Conservation (phyloP, 1,140 invertebrate genomes). For the Onthophagus taurus region DNA sequence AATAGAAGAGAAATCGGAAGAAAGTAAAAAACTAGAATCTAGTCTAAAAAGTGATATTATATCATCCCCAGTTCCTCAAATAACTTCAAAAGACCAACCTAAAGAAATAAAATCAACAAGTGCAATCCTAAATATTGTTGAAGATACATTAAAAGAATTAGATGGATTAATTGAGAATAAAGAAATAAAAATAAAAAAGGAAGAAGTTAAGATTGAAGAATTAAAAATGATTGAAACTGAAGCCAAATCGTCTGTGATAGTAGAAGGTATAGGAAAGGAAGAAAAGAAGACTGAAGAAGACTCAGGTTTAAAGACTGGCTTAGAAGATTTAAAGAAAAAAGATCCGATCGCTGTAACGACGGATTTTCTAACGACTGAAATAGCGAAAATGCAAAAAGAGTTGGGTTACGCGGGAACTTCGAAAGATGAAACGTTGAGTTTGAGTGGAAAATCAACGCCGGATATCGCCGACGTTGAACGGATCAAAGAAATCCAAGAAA, state of each 20-base stretch:
- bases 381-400: not conserved
- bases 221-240: slow-evolving; percentile 1
- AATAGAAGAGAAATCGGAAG: not conserved
- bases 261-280: slow-evolving; percentile 5
- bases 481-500: slow-evolving; percentile 21
- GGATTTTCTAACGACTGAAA: slow-evolving; percentile 4
- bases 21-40: not conserved
- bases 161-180: too few species aligned
- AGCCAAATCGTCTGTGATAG: slow-evolving; percentile 10
- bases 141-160: too few species aligned
- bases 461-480: slow-evolving; percentile 29
- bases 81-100: not conserved
- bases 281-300: slow-evolving; percentile 9
- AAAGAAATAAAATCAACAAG: too few species aligned
- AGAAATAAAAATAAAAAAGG: too few species aligned
- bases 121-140: too few species aligned
- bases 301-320: slow-evolving; percentile 5
- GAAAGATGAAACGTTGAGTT: slow-evolving; percentile 3
- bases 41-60: too few species aligned
- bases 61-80: not conserved
- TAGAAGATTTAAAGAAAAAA: slow-evolving; percentile 5
- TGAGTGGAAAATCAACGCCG: slow-evolving; percentile 31
- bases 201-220: too few species aligned
- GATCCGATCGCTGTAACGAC: not conserved
- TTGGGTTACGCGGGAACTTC: not conserved